Percentiles rank a stretch among this genome's conserved stretches.
Evolutionary conservation across 2,888 invertebrate genomes (phyloP).

Genomic region (Chironomus riparius): DNA sequence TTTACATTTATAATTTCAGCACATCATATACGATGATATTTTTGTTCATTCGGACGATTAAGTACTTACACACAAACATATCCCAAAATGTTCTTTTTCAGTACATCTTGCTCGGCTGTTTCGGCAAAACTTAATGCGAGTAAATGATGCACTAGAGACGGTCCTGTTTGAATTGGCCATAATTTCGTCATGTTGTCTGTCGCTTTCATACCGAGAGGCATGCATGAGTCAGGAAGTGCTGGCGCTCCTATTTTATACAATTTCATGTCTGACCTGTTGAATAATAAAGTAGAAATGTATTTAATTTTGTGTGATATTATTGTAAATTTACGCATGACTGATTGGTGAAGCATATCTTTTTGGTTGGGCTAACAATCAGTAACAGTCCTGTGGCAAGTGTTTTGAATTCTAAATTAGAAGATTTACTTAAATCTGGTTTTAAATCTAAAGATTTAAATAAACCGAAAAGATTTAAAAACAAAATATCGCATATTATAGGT

Average conservation of each 20-base stretch:
- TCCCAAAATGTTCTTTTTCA: slow-evolving; percentile 79
- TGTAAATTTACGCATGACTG: too few species aligned
- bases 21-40: neutral
- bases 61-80: slow-evolving; percentile 81
- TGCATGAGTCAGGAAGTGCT: slow-evolving; percentile 85
- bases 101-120: slow-evolving; percentile 71
- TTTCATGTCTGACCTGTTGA: slow-evolving; percentile 58
- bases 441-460: too few species aligned
- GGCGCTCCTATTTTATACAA: slow-evolving; percentile 93
- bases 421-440: too few species aligned
- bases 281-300: too few species aligned
- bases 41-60: neutral
- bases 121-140: slow-evolving; percentile 83
- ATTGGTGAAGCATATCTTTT: too few species aligned
- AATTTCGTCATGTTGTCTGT: slow-evolving; percentile 87
- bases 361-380: too few species aligned
- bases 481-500: too few species aligned
- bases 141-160: slow-evolving; percentile 75
- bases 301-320: too few species aligned
- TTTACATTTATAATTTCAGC: slow-evolving; percentile 8
- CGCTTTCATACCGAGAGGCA: slow-evolving; percentile 90
- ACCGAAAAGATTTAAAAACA: too few species aligned
- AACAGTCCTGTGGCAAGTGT: too few species aligned
- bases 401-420: too few species aligned
- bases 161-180: slow-evolving; percentile 67